Percentiles rank a stretch among this genome's conserved stretches.
phyloP scores from a whole-genome alignment of 2,113 vertebrate genomes.

The Ceyx cyanopectus region DNA sequence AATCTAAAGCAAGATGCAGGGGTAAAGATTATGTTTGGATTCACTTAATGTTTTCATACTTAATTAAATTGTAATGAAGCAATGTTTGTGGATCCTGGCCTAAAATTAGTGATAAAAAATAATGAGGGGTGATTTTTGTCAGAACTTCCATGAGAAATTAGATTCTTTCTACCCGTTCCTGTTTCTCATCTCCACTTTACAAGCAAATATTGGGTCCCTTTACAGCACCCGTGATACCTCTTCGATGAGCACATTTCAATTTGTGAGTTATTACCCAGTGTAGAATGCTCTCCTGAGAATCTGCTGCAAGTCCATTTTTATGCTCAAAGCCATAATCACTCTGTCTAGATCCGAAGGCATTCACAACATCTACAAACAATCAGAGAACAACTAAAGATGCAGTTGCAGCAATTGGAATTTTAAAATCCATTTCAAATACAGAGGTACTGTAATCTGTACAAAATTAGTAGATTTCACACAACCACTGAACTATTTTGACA shows the following conservation, averaged over 20 bases:
- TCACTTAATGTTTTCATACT: neutral
- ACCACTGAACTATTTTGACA: slow-evolving; percentile 49
- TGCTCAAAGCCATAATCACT: slow-evolving; percentile 36
- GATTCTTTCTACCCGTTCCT: neutral
- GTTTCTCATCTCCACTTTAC: neutral
- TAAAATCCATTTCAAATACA: slow-evolving; percentile 68
- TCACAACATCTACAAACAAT: slow-evolving; percentile 44
- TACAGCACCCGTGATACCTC: slow-evolving; percentile 3
- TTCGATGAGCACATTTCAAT: slow-evolving; percentile 10
- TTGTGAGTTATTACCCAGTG: slow-evolving; percentile 5
- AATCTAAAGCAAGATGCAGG: neutral
- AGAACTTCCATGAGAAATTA: slow-evolving; percentile 30
- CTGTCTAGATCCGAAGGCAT: slow-evolving; percentile 26
- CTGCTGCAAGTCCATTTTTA: slow-evolving; percentile 41
- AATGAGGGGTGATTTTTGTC: neutral
- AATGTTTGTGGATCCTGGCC: neutral
- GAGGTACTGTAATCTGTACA: slow-evolving; percentile 50
- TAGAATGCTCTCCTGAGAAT: slow-evolving; percentile 12
- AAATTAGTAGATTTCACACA: slow-evolving; percentile 69
- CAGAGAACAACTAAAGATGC: slow-evolving; percentile 15
- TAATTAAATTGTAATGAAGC: neutral
- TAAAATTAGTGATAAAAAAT: slow-evolving; percentile 35
- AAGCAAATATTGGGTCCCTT: neutral
- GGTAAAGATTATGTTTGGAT: neutral
- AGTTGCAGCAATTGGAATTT: slow-evolving; percentile 22